phyloP scores from a whole-genome alignment of 1,140 invertebrate genomes.

The Gonatopus flavifemur region DNA sequence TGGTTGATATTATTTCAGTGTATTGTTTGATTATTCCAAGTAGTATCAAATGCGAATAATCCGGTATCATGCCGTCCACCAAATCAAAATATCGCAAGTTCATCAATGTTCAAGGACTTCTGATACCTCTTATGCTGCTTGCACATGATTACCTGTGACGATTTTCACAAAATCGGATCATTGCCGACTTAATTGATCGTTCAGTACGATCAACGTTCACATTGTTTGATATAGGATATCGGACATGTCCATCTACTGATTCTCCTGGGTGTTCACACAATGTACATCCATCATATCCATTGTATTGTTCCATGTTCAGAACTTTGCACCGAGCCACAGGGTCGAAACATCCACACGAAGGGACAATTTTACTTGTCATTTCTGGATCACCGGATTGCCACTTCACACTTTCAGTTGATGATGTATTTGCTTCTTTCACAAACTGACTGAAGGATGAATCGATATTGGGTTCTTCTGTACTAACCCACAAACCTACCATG shows the following conservation, averaged over 20 bases:
- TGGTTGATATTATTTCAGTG: neutral
- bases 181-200: slow-evolving; percentile 6
- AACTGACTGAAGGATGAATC: slow-evolving; percentile 13
- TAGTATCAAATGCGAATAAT: neutral
- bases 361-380: slow-evolving; percentile 15
- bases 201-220: slow-evolving; percentile 7
- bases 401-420: slow-evolving; percentile 6
- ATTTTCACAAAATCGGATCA: neutral
- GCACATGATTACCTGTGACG: neutral
- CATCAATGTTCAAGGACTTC: neutral
- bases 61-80: neutral
- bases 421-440: slow-evolving; percentile 8
- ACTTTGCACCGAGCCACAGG: slow-evolving; percentile 5
- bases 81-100: neutral
- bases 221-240: slow-evolving; percentile 2
- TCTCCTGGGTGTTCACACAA: slow-evolving; percentile 14
- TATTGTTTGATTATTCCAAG: neutral
- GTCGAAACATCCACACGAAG: slow-evolving; percentile 4
- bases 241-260: slow-evolving; percentile 2
- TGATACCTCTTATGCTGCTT: neutral
- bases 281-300: slow-evolving; percentile 11
- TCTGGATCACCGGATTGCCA: slow-evolving; percentile 4
- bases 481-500: slow-evolving; percentile 10
- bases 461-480: slow-evolving; percentile 14
- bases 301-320: slow-evolving; percentile 15